phyloP scores from a whole-genome alignment of 1,140 invertebrate genomes.

The Papilio glaucus region DNA sequence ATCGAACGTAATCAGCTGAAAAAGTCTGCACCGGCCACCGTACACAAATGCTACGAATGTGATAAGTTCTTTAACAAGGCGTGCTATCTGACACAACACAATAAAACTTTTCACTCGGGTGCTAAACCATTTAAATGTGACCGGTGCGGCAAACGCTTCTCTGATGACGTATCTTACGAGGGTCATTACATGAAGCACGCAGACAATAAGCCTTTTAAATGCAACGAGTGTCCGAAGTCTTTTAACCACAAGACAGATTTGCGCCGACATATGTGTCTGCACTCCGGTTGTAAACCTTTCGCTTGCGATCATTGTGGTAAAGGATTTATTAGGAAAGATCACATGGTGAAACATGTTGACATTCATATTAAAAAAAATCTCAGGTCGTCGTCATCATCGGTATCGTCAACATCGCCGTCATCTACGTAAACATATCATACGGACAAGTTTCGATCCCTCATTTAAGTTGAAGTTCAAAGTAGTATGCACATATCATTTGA shows the following conservation, averaged over 20 bases:
- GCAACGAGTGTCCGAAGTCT: constrained; percentile 93
- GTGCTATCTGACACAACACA: constrained; percentile 95
- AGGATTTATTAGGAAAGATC: constrained; percentile 96
- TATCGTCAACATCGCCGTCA: constrained; percentile 59
- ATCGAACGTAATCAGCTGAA: constrained; percentile 76
- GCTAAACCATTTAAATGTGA: constrained; percentile 93
- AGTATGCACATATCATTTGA: constrained; percentile 65
- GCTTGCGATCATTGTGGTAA: constrained; percentile 92
- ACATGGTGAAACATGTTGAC: constrained; percentile 96
- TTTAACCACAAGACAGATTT: constrained; percentile 94
- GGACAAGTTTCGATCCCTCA: constrained; percentile 24
- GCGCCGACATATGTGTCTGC: constrained; percentile 93
- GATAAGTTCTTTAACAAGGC: constrained; percentile 93
- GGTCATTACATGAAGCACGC: constrained; percentile 91
- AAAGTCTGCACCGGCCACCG: constrained; percentile 64
- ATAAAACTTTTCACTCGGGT: constrained; percentile 94
- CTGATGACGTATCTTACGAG: constrained; percentile 86
- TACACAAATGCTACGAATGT: constrained; percentile 91
- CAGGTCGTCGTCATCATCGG: constrained; percentile 55
- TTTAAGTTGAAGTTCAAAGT: constrained; percentile 38
- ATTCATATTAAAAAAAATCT: constrained; percentile 88
- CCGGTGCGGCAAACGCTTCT: constrained; percentile 93
- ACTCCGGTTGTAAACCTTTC: constrained; percentile 92
- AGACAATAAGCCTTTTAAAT: constrained; percentile 94
- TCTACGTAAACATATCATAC: constrained; percentile 50